Evolutionary conservation across 2,888 invertebrate genomes (phyloP), one percentile per base, ranked within the genome.

Genomic region (Rutpela maculata): DNA sequence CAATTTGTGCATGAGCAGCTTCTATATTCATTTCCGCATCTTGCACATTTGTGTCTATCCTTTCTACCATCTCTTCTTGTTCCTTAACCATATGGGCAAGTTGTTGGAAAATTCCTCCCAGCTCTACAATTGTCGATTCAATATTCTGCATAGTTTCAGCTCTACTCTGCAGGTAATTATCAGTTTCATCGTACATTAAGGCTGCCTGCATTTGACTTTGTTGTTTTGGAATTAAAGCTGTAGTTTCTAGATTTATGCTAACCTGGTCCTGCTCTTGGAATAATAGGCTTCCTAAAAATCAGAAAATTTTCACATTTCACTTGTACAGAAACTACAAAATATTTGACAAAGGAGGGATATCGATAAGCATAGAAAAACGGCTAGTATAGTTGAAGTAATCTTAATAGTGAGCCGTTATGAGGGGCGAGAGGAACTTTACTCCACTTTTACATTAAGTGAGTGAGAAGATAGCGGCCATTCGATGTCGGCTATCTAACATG

Each of bases 71-170:
- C 92, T 99, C 99, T 89, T 99, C 99, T 89, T 99, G 98, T 89
- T 99, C 98, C 88, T 98, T 97, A 2, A 99, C 99, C 98, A 99
- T 98, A 87, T 96, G 95, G 5, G 97, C 97, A 82, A 98, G 89
- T 90, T 99, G 98, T 87, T 97, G 97, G 90, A 99, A 99, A 88
- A 99, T 99, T 12, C 97, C 97, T n/a, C 99, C 99, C 65, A 99
- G 91, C 90, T 99, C 99, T 15, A 99, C 98, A 86, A 99, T 99
- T 18, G 99, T 99, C 69, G 97, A 97, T 90, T 99, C 99, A 87
- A 99, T 99, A 89, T 97, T 98, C 90, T 99, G 98, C 99, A 99
- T 99, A 0, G 99, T 98, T 89, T 98, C 98, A 56, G 98, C 98
- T 85, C 99, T 93, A 86, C 95, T 95, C 86, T 97, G 96, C 57